Evolutionary conservation across 1,140 invertebrate species (phyloP).

Genomic region (Dysdera silvatica): DNA sequence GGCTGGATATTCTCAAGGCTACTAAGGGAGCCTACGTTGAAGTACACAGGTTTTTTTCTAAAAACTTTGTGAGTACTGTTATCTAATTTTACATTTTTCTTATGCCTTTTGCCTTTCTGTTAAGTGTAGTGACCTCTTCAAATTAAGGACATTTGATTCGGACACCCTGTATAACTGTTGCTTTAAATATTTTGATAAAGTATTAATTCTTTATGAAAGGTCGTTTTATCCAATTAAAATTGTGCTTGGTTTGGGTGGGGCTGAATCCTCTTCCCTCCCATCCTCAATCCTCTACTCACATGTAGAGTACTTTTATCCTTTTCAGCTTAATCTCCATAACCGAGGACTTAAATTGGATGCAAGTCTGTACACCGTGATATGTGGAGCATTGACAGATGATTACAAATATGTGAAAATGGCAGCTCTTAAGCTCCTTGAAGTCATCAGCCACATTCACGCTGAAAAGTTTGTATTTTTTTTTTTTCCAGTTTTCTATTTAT

Average conservation of each 20-base stretch:
- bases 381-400: conserved; percentile 77
- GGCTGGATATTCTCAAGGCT: no score
- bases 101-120: no score
- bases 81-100: no score
- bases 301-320: neutral
- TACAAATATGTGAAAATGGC: conserved; percentile 85
- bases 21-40: no score
- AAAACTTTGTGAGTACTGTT: no score
- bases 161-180: conserved; percentile 2
- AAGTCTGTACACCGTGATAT: conserved; percentile 70
- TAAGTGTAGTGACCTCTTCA: no score
- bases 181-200: neutral
- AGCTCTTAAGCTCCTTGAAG: conserved; percentile 74
- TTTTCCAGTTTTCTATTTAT: neutral
- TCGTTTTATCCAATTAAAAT: neutral
- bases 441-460: conserved; percentile 74
- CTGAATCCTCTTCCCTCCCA: neutral
- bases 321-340: conserved; percentile 58
- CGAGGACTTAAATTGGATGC: conserved; percentile 67
- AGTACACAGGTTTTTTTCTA: no score
- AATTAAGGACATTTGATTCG: neutral
- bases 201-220: neutral
- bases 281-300: neutral
- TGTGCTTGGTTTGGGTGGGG: neutral
- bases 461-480: conserved; percentile 53